phyloP scores from a whole-genome alignment of 2,888 invertebrate genomes.

The Tetanocera ferruginea region DNA sequence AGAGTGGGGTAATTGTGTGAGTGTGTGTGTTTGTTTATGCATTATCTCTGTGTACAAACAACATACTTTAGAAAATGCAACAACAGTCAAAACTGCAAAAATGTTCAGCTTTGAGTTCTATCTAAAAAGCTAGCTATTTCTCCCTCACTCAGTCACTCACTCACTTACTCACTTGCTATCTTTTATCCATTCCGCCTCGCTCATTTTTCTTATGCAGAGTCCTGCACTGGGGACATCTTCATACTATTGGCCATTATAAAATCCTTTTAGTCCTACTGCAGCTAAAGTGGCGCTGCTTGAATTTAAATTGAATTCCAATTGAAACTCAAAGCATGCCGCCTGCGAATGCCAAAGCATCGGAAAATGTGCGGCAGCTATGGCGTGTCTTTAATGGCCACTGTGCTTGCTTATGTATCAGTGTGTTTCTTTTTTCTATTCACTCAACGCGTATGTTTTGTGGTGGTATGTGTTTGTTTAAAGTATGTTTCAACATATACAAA shows the following conservation, averaged over 20 bases:
- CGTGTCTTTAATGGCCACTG: neutral
- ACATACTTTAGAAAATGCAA: neutral
- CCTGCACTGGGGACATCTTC: neutral
- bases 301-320: conserved; percentile 38
- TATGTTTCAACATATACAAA: neutral
- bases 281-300: conserved; percentile 35
- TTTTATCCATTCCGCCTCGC: neutral
- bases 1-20: neutral
- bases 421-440: neutral
- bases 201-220: neutral
- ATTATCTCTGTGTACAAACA: no score
- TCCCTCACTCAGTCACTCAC: neutral
- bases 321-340: conserved; percentile 32
- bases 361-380: conserved; percentile 19
- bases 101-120: neutral
- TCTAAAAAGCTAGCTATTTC: neutral
- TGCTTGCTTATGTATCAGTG: neutral
- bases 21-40: neutral
- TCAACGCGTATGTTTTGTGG: neutral
- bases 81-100: neutral
- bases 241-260: conserved; percentile 1
- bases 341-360: conserved; percentile 22
- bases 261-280: conserved; percentile 14
- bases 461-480: neutral
- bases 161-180: neutral